Conservation (phyloP, 1,140 invertebrate species). For the Phymorhynchus buccinoides region DNA sequence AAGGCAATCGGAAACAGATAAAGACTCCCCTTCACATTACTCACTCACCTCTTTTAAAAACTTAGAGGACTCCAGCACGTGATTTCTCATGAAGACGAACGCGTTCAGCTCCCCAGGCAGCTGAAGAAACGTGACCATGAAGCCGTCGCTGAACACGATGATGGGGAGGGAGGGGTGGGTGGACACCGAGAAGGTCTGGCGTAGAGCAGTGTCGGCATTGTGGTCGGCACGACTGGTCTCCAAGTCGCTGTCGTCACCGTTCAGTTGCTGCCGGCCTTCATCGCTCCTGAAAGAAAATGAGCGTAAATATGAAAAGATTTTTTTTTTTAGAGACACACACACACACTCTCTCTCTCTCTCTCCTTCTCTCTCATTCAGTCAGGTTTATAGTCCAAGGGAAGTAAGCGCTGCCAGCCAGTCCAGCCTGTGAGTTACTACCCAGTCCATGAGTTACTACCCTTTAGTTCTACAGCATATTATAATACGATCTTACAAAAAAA, state of each 20-base stretch:
- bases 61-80: constrained; percentile 62
- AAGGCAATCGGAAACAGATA: no score
- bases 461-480: no score
- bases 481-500: no score
- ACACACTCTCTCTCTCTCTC: background rate
- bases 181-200: constrained; percentile 69
- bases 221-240: constrained; percentile 42
- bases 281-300: constrained; percentile 5
- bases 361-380: no score
- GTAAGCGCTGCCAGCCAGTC: no score
- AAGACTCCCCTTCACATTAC: background rate
- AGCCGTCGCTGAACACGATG: constrained; percentile 72
- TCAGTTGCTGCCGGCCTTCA: background rate
- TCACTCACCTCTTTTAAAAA: constrained; percentile 56
- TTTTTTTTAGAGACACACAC: no score
- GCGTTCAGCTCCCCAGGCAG: constrained; percentile 59
- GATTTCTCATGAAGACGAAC: constrained; percentile 61
- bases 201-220: no score
- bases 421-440: no score
- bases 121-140: constrained; percentile 67
- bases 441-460: no score
- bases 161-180: constrained; percentile 69
- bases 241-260: constrained; percentile 37
- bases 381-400: no score
- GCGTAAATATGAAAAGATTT: no score